A percentile compares a stretch with the other conserved stretches of the same genome.
Conservation (phyloP, 2,113 vertebrate genomes). For the Puntigrus tetrazona region DNA sequence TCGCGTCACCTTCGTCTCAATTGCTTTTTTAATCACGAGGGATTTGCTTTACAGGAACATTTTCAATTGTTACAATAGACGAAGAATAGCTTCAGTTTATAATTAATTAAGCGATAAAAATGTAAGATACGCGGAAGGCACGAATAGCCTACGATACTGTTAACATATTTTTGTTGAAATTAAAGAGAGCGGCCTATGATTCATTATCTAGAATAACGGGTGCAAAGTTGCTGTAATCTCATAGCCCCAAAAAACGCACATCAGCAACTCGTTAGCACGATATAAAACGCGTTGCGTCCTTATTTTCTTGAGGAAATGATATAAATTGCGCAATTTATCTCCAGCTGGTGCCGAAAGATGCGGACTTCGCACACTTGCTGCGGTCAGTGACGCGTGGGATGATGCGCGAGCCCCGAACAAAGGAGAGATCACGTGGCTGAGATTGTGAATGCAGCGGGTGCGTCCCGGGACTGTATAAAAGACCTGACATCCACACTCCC, state of each 20-base stretch:
- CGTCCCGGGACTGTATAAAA: constrained; percentile 70
- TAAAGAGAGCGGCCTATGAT: neutral
- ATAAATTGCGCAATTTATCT: constrained; percentile 36
- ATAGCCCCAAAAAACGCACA: neutral
- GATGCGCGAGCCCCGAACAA: constrained; percentile 28
- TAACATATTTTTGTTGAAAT: neutral
- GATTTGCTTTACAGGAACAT: neutral
- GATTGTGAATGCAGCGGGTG: constrained; percentile 49
- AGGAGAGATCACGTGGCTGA: constrained; percentile 54
- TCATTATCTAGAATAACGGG: too few relatives aligned
- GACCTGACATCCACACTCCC: neutral
- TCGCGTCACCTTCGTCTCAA: neutral
- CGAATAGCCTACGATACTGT: neutral
- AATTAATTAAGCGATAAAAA: neutral
- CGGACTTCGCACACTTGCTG: constrained; percentile 60
- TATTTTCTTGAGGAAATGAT: neutral
- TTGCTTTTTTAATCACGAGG: neutral
- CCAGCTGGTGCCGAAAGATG: neutral
- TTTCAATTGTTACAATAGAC: neutral
- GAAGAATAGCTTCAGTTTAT: neutral
- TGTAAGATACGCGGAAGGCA: neutral
- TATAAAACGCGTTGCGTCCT: neutral
- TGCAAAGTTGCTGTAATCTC: neutral
- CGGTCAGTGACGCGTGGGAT: constrained; percentile 49
- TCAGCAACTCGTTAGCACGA: neutral